A percentile compares a stretch with the other conserved stretches of the same genome.
These are phyloP conservation scores for Zonotrichia leucophrys DNA, from an alignment of 2,113 vertebrate species.

Conservation along the genomic window DNA sequence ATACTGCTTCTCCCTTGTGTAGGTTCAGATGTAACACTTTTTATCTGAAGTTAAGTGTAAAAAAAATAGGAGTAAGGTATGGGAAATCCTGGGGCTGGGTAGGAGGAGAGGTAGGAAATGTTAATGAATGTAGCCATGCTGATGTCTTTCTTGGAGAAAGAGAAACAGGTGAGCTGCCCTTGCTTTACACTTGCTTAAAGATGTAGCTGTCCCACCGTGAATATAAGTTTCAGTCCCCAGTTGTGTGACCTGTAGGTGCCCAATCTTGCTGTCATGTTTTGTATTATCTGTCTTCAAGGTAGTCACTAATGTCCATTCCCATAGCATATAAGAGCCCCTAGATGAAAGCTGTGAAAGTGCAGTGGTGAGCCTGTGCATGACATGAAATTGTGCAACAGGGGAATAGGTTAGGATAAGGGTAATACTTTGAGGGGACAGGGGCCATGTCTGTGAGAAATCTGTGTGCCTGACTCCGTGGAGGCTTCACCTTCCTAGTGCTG, in stretches of 20 bases:
- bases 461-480: rapidly evolving
- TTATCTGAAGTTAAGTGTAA: not conserved
- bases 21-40: slow-evolving; percentile 1
- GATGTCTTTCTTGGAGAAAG: slow-evolving; percentile 37
- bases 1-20: not conserved
- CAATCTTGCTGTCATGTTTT: slow-evolving; percentile 36
- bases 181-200: slow-evolving; percentile 37
- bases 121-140: slow-evolving; percentile 38
- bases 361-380: not conserved
- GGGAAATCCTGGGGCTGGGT: slow-evolving; percentile 12
- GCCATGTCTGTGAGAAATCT: not conserved
- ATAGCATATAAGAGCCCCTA: slow-evolving; percentile 13
- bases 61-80: slow-evolving; percentile 22
- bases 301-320: slow-evolving; percentile 36
- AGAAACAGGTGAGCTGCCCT: slow-evolving; percentile 3
- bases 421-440: not conserved
- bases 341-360: slow-evolving; percentile 40
- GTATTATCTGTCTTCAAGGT: slow-evolving; percentile 6
- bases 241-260: slow-evolving; percentile 34
- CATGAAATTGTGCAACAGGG: not conserved
- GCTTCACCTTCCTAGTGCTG: not conserved
- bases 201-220: slow-evolving; percentile 34
- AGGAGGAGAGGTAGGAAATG: slow-evolving; percentile 17
- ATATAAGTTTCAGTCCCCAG: not conserved
- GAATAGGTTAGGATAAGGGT: not conserved